These are phyloP conservation scores for Zaprionus taronus DNA, from an alignment of 1,140 invertebrate species.

Conservation along the genomic window DNA sequence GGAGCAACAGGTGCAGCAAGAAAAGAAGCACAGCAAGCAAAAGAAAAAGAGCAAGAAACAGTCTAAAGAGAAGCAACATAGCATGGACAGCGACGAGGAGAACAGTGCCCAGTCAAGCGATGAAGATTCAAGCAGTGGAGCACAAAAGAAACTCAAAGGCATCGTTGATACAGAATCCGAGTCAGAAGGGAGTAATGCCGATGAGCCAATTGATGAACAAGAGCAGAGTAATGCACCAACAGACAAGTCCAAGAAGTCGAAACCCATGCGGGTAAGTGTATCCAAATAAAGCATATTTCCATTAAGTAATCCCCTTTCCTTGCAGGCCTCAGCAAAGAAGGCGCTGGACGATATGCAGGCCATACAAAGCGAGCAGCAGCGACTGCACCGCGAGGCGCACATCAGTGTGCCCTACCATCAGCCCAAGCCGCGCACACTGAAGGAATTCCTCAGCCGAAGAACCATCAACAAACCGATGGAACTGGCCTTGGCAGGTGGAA, in stretches of 20 bases:
- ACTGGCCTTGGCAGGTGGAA: slow-evolving; percentile 77
- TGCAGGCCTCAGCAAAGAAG: slow-evolving; percentile 84
- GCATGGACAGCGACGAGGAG: slow-evolving; percentile 41
- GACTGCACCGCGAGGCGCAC: slow-evolving; percentile 87
- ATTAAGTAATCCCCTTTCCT: background rate
- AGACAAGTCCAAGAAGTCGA: slow-evolving; percentile 44
- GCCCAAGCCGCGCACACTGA: slow-evolving; percentile 88
- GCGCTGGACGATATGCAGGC: slow-evolving; percentile 84
- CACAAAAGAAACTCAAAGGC: slow-evolving; percentile 46
- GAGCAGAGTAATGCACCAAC: background rate
- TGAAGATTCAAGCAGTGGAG: slow-evolving; percentile 1
- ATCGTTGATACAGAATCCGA: slow-evolving; percentile 71
- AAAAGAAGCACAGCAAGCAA: slow-evolving; percentile 11
- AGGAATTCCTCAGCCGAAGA: slow-evolving; percentile 87
- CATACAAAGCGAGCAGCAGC: slow-evolving; percentile 86
- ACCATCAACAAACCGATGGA: slow-evolving; percentile 72
- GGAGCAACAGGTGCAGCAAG: background rate
- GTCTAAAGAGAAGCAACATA: slow-evolving; percentile 27
- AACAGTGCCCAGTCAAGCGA: slow-evolving; percentile 1
- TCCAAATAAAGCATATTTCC: background rate
- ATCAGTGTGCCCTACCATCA: slow-evolving; percentile 90
- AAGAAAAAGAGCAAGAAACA: slow-evolving; percentile 51
- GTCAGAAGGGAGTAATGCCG: slow-evolving; percentile 38
- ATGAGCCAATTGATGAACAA: slow-evolving; percentile 43
- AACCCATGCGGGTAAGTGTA: slow-evolving; percentile 49